These are phyloP conservation scores for Parnassius orleans DNA, from an alignment of 2,888 invertebrate genomes.

Conservation along the genomic window DNA sequence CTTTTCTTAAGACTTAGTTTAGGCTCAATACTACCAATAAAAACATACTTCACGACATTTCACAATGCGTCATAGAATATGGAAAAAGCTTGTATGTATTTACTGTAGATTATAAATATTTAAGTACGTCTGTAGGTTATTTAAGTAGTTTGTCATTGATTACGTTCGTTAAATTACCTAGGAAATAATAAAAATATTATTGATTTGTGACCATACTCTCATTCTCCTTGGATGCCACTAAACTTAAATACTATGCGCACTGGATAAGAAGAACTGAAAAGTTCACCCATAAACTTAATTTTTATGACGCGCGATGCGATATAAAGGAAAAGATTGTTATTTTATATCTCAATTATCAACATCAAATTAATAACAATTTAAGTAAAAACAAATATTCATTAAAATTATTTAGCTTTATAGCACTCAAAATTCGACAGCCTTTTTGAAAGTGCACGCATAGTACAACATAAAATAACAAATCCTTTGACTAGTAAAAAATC, in stretches of 20 bases:
- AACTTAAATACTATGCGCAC: conserved; percentile 6
- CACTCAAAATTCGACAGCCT: too few relatives aligned
- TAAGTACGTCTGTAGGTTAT: conserved; percentile 19
- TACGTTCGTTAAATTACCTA: conserved; percentile 1
- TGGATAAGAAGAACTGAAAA: too few relatives aligned
- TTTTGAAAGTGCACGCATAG: too few relatives aligned
- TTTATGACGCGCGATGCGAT: too few relatives aligned
- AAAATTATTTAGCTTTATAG: too few relatives aligned
- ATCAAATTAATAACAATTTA: too few relatives aligned
- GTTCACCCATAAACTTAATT: too few relatives aligned
- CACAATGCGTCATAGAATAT: not conserved
- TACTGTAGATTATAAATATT: not conserved
- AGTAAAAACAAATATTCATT: too few relatives aligned
- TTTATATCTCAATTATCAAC: too few relatives aligned
- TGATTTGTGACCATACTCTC: conserved; percentile 36
- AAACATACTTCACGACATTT: not conserved
- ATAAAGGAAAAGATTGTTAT: too few relatives aligned
- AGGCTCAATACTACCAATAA: not conserved
- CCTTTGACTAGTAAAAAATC: conserved; percentile 74
- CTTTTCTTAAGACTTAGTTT: too few relatives aligned
- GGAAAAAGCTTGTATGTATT: not conserved
- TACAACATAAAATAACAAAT: conserved; percentile 31
- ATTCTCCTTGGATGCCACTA: conserved; percentile 11
- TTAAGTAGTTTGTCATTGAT: conserved; percentile 17
- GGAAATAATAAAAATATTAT: conserved; percentile 4